These are phyloP conservation scores for Tangara arthus DNA, from an alignment of 2,797 vertebrate species.

Conservation along the genomic window DNA sequence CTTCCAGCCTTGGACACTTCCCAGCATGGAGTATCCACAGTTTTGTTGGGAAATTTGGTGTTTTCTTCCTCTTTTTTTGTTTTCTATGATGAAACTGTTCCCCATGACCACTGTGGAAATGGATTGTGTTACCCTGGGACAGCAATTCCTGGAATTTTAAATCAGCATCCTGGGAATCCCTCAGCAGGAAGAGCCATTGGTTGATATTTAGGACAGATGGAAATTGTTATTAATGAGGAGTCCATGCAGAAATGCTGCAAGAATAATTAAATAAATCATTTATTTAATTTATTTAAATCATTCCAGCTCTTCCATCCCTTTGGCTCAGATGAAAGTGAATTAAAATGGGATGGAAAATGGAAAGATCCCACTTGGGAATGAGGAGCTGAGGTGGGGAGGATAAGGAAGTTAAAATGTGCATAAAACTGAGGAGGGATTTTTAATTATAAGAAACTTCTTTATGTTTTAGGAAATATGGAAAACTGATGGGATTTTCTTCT, in stretches of 20 bases:
- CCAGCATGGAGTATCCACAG: background rate
- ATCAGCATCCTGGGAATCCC: background rate
- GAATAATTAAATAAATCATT: background rate
- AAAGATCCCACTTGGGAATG: background rate
- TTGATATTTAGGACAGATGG: background rate
- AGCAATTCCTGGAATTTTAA: background rate
- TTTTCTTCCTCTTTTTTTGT: background rate
- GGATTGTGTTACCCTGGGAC: background rate
- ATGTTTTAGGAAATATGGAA: background rate
- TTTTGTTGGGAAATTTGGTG: background rate
- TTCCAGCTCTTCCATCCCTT: background rate
- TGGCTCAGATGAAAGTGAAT: background rate
- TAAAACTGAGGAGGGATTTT: background rate
- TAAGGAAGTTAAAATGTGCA: background rate
- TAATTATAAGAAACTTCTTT: background rate
- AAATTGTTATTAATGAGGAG: background rate
- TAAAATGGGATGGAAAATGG: background rate
- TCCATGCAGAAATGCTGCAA: accelerated
- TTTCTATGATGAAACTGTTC: background rate
- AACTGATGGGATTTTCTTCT: background rate
- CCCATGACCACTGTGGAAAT: background rate
- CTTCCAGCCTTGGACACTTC: background rate
- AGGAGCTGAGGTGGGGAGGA: background rate
- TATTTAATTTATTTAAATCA: background rate
- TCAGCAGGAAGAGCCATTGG: background rate